phyloP scores from a whole-genome alignment of 2,797 vertebrate genomes.

The Galaxias olidus region DNA sequence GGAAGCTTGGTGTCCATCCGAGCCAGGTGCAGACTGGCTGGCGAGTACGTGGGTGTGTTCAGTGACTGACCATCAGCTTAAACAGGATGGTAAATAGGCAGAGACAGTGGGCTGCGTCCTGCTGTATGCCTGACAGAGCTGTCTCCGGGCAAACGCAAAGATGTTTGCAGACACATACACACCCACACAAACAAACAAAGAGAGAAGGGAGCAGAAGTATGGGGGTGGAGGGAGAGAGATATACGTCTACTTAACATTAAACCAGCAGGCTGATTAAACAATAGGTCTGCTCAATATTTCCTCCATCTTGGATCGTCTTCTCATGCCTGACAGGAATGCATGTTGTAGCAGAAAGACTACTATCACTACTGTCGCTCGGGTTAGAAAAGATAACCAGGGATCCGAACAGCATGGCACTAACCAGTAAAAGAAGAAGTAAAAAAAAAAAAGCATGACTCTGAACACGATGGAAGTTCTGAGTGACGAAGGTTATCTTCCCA shows the following conservation, averaged over 20 bases:
- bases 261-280: constrained; percentile 45
- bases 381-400: constrained; percentile 68
- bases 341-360: constrained; percentile 66
- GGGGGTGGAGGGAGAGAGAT: constrained; percentile 15
- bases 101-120: constrained; percentile 13
- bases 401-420: constrained; percentile 66
- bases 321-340: constrained; percentile 60
- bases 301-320: constrained; percentile 64
- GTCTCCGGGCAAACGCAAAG: constrained; percentile 38
- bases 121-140: constrained; percentile 25
- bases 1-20: constrained; percentile 55
- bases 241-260: constrained; percentile 45
- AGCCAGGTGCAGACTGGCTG: constrained; percentile 58
- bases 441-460: constrained; percentile 62
- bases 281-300: constrained; percentile 65
- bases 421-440: constrained; percentile 60
- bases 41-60: constrained; percentile 46
- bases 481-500: constrained; percentile 65
- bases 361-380: constrained; percentile 58
- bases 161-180: constrained; percentile 5
- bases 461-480: constrained; percentile 64
- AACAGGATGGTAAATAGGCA: constrained; percentile 45
- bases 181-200: neutral
- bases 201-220: neutral
- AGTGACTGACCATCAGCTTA: constrained; percentile 51